Conservation (phyloP, 2,888 invertebrate genomes). For the Brachyopa scutellaris region DNA sequence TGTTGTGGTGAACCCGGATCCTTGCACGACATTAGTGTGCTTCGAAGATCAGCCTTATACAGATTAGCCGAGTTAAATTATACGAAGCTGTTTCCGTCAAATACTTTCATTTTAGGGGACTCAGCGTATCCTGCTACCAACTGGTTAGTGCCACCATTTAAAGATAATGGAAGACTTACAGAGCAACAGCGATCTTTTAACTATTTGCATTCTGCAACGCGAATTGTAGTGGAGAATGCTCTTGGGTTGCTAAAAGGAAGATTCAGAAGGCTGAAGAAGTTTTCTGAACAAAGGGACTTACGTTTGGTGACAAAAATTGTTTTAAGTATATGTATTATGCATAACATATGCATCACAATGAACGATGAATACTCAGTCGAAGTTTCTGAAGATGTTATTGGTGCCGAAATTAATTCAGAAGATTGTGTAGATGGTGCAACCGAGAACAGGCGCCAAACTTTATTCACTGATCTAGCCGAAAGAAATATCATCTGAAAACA, state of each 20-base stretch:
- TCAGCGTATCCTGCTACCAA: constrained; percentile 72
- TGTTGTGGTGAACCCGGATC: constrained; percentile 74
- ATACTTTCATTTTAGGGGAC: constrained; percentile 43
- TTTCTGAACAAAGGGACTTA: background rate
- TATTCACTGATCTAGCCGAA: no score
- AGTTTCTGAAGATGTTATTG: no score
- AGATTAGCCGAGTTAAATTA: background rate
- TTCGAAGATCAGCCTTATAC: constrained; percentile 60
- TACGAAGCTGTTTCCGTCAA: constrained; percentile 18
- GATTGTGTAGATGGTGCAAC: no score
- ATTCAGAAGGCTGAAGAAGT: background rate
- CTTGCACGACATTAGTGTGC: constrained; percentile 74
- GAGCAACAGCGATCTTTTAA: no score
- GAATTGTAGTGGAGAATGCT: no score
- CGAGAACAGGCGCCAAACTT: no score
- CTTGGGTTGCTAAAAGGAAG: background rate
- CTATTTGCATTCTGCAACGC: no score
- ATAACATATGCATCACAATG: background rate
- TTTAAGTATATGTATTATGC: no score
- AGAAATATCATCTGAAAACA: no score
- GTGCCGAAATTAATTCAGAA: no score
- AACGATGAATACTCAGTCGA: background rate
- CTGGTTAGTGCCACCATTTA: constrained; percentile 74
- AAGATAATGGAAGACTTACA: constrained; percentile 71
- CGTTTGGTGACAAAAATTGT: no score